Conservation (phyloP, 2,888 invertebrate genomes). For the Lymantria monacha region DNA sequence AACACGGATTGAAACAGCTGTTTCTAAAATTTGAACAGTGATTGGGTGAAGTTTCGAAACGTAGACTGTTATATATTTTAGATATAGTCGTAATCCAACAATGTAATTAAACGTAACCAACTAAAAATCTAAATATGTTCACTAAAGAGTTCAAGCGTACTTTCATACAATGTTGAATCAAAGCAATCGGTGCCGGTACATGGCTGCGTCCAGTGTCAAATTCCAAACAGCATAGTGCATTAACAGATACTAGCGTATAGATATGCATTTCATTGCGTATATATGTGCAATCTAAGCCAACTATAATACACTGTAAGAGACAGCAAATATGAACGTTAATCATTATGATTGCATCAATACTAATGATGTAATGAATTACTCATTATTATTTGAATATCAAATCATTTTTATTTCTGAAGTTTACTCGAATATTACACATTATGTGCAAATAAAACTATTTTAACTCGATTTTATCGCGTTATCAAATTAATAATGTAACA, state of each 20-base stretch:
- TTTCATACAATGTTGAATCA: conserved; percentile 10
- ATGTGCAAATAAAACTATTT: too few relatives aligned
- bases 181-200: conserved; percentile 31
- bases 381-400: too few relatives aligned
- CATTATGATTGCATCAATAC: too few relatives aligned
- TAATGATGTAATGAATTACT: too few relatives aligned
- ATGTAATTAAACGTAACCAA: conserved; percentile 26
- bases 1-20: conserved; percentile 29
- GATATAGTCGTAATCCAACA: conserved; percentile 20
- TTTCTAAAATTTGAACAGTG: conserved; percentile 14
- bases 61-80: conserved; percentile 27
- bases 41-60: conserved; percentile 15
- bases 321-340: too few relatives aligned
- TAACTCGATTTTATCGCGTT: neutral
- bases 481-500: conserved; percentile 38
- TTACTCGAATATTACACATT: too few relatives aligned
- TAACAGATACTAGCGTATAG: too few relatives aligned
- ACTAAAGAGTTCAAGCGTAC: conserved; percentile 26
- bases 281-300: too few relatives aligned
- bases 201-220: conserved; percentile 39
- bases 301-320: too few relatives aligned
- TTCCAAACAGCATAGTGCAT: conserved; percentile 46
- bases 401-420: too few relatives aligned
- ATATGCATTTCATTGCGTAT: conserved; percentile 3
- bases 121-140: conserved; percentile 23